A percentile compares a stretch with the other conserved stretches of the same genome.
Evolutionary conservation across 2,113 vertebrate genomes (phyloP).

Genomic region (Condylura cristata): DNA sequence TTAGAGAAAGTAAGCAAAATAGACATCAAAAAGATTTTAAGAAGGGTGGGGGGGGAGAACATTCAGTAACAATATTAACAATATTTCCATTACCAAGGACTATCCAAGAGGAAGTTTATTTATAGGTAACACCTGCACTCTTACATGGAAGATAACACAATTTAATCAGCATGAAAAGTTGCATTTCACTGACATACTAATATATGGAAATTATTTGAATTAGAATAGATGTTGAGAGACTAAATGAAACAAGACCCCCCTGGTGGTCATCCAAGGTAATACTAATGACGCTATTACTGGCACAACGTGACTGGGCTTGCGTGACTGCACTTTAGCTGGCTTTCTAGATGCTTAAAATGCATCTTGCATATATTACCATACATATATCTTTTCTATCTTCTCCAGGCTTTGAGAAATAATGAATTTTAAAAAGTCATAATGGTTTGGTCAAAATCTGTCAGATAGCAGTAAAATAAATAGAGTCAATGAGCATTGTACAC

Average conservation of each 20-base stretch:
- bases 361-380: not conserved
- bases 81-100: not conserved
- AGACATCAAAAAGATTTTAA: not conserved
- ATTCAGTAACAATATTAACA: no score
- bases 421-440: not conserved
- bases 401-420: not conserved
- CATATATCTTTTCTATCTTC: not conserved
- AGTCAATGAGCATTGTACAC: slow-evolving; percentile 27
- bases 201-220: not conserved
- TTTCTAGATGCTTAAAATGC: not conserved
- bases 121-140: not conserved
- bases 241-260: not conserved
- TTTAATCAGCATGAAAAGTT: not conserved
- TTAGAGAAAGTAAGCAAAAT: not conserved
- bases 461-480: not conserved
- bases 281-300: not conserved
- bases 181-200: not conserved
- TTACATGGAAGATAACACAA: not conserved
- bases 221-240: not conserved
- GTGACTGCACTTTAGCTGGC: not conserved
- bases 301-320: not conserved
- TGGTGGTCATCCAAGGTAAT: not conserved
- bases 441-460: slow-evolving; percentile 15
- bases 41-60: not conserved
- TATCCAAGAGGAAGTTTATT: not conserved